Evolutionary conservation across 1,140 invertebrate genomes (phyloP), one percentile per base, ranked within the genome.

Genomic region (Papilio aristodemus): DNA sequence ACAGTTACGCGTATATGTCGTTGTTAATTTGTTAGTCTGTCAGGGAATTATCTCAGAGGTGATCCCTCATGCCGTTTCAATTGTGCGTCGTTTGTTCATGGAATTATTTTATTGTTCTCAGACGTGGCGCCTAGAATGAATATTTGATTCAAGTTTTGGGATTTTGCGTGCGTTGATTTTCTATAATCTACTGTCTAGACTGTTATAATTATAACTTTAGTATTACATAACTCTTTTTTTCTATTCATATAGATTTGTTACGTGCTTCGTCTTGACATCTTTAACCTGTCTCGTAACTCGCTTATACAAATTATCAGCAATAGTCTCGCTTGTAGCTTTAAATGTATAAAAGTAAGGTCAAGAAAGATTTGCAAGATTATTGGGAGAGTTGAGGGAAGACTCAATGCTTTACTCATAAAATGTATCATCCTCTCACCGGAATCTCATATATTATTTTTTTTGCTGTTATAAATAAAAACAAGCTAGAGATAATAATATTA

Each of bases 11-110:
- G 14, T 36, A 41, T 66, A 50, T 66, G 14, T 27, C 19, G 41
- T 22, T 27, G 41, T 66, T 66, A 66, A 66, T 66, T 46, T 66
- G 63, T 62, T n/a, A 22, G 46, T 37, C 59, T 62, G 59, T 66
- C 39, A 66, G 43, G 63, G 50, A 50, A 50, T 46, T 43, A 32
- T 66, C 63, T 46, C n/a, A 10, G 19, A 14, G 41, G 41, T 36
- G 41, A 66, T 66, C 63, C 22, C 22, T 66, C 63, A 66, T 46
- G 41, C 58, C n/a, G 19, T 37, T 38, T 11, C 59, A 17, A 62
- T 64, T 25, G 22, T 57, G 19, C 38, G 10, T 37, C 41, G 57
- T n/a, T 14, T 39, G 19, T 64, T 10, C 60, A 41, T 11, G 38
- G 59, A 38, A 62, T 32, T 32, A 32, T 38, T 43, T 41, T 64